phyloP scores from a whole-genome alignment of 2,113 vertebrate species.

The Oenanthe oenanthe region DNA sequence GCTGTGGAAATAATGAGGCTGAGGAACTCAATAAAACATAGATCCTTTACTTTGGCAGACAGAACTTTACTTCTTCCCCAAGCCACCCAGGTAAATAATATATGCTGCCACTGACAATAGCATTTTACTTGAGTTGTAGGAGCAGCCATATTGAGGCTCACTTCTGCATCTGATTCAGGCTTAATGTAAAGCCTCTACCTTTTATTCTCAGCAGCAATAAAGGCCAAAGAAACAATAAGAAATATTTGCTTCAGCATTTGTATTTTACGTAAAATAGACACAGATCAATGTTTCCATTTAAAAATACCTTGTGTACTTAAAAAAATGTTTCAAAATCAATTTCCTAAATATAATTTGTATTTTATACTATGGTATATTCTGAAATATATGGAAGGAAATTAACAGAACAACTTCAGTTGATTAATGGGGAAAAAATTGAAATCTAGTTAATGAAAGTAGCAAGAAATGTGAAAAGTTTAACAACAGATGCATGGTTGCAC shows the following conservation, averaged over 20 bases:
- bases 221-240: not conserved
- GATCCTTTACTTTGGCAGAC: not conserved
- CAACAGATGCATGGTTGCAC: not conserved
- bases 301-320: not conserved
- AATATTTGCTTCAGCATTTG: not conserved
- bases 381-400: not conserved
- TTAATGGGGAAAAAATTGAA: not conserved
- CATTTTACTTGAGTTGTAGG: not conserved
- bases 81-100: not conserved
- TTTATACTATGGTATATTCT: not conserved
- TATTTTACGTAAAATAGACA: not conserved
- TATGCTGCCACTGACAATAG: not conserved
- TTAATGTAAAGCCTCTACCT: not conserved
- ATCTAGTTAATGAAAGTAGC: not conserved
- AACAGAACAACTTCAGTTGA: not conserved
- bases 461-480: not conserved
- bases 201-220: not conserved
- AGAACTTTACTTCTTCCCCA: not conserved
- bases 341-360: not conserved
- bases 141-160: not conserved
- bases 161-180: not conserved
- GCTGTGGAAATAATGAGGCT: not conserved
- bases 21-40: not conserved
- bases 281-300: not conserved
- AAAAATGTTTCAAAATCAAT: not conserved